Percentiles rank a stretch among this genome's conserved stretches.
Evolutionary conservation across 2,797 vertebrate species (phyloP).

Genomic region (Pangasius mekongensis): DNA sequence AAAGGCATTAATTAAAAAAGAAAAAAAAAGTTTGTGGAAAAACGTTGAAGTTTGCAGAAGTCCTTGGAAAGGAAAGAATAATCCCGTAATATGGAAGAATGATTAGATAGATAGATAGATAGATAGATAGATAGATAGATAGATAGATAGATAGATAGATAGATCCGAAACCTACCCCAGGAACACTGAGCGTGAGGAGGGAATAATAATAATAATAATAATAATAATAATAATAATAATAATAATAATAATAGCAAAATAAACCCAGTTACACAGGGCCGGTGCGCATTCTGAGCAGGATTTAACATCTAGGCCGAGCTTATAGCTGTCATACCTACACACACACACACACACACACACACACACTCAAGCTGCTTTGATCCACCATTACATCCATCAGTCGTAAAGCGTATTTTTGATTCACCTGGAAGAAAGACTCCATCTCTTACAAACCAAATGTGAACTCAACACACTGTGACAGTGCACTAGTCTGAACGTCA

Average conservation of each 20-base stretch:
- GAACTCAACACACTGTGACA: neutral
- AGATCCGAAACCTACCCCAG: neutral
- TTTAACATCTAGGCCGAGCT: neutral
- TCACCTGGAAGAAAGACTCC: neutral
- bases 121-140: neutral
- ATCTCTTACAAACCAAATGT: neutral
- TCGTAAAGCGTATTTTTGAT: neutral
- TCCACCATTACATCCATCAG: neutral
- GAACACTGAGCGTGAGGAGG: neutral
- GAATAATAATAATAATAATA: neutral
- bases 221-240: neutral
- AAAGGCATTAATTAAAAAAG: constrained; percentile 95
- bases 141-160: neutral
- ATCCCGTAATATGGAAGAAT: neutral
- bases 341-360: constrained; percentile 19
- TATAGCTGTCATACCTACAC: neutral
- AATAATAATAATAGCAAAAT: neutral
- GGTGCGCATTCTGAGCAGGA: neutral
- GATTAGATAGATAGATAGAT: neutral
- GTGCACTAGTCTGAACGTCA: neutral
- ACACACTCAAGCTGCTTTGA: neutral
- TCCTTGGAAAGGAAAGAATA: neutral
- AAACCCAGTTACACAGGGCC: neutral
- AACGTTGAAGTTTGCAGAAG: constrained; percentile 63
- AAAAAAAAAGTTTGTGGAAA: constrained; percentile 88